Percentiles rank a stretch among this genome's conserved stretches.
These are phyloP conservation scores for Okapia johnstoni DNA, from an alignment of 2,113 vertebrate species.

Conservation along the genomic window DNA sequence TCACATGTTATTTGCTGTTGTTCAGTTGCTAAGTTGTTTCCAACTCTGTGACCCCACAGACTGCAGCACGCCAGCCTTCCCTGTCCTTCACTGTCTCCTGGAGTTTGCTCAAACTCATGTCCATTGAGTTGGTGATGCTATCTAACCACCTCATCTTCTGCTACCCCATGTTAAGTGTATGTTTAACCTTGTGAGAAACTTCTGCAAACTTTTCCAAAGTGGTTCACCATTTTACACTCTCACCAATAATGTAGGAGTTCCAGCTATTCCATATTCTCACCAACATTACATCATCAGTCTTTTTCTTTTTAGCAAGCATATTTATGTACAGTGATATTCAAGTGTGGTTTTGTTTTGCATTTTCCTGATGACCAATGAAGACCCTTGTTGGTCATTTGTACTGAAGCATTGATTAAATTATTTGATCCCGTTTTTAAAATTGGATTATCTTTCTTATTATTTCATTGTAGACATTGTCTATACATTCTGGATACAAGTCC, in stretches of 20 bases:
- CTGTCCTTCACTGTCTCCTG: not conserved
- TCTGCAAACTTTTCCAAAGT: not conserved
- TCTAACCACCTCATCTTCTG: not conserved
- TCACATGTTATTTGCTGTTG: not conserved
- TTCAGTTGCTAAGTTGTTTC: not conserved
- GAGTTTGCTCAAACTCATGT: not conserved
- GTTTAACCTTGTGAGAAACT: not conserved
- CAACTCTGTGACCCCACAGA: not conserved
- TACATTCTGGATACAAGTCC: not conserved
- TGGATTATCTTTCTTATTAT: not conserved
- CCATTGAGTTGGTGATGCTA: not conserved
- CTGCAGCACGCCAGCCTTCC: not conserved
- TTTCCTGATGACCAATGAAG: not conserved
- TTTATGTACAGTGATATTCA: not conserved
- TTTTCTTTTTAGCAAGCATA: not conserved
- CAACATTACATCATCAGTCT: not conserved
- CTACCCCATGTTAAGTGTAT: not conserved
- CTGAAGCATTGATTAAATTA: not conserved
- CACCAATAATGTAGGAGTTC: not conserved
- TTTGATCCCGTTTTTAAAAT: not conserved
- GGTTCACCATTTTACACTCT: not conserved
- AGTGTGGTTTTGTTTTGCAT: not conserved
- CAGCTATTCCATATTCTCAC: not conserved
- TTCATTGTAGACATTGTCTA: not conserved
- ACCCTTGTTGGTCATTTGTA: not conserved